Evolutionary conservation across 2,113 vertebrate species (phyloP).

Genomic region (Varanus salvator): DNA sequence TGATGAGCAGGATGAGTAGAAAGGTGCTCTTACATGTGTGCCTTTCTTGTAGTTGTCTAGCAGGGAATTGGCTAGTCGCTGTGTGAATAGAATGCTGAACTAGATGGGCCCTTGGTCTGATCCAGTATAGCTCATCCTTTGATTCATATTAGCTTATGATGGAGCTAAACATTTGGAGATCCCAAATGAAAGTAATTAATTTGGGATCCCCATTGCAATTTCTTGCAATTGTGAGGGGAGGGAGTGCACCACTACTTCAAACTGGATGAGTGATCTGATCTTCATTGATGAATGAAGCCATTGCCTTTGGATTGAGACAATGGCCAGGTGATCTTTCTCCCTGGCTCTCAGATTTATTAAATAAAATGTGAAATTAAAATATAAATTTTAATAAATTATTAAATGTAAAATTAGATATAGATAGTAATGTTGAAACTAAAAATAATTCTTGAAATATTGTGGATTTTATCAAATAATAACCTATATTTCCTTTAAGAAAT

Average conservation of each 20-base stretch:
- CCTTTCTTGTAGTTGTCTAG: no score
- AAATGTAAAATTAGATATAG: neutral
- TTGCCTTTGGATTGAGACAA: neutral
- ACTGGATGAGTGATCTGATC: neutral
- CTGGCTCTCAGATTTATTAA: neutral
- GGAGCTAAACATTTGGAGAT: neutral
- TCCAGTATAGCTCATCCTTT: neutral
- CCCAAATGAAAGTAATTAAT: neutral
- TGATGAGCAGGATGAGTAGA: no score
- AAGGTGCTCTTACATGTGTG: no score
- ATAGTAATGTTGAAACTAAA: neutral
- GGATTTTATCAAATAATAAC: constrained; percentile 29
- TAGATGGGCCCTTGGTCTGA: no score
- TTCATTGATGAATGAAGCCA: neutral
- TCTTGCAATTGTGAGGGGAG: no score
- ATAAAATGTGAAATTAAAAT: neutral
- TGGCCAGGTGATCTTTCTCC: neutral
- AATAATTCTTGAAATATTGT: neutral
- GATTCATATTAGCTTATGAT: neutral
- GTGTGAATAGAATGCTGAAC: no score
- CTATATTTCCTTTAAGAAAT: constrained; percentile 28
- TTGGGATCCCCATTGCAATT: neutral
- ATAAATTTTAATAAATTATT: neutral
- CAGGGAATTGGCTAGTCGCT: no score
- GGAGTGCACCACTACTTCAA: neutral